phyloP scores from a whole-genome alignment of 1,140 invertebrate species.

The Lordiphosa mommai region DNA sequence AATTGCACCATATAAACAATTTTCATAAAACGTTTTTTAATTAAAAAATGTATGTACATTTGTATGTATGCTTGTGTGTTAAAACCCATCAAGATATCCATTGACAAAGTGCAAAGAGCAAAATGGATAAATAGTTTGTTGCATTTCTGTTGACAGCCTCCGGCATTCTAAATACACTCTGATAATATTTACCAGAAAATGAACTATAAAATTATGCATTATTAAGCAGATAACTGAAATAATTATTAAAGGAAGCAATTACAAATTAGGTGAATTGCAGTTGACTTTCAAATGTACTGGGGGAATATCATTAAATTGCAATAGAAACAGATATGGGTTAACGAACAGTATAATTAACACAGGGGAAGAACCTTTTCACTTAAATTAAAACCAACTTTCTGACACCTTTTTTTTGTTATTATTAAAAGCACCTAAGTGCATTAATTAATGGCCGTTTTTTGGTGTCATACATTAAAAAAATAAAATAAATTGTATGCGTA shows the following conservation, averaged over 20 bases:
- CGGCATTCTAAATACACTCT: constrained; percentile 25
- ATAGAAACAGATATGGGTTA: too few species aligned
- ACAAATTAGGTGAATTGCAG: constrained; percentile 3
- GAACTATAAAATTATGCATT: constrained; percentile 42
- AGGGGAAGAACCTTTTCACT: too few species aligned
- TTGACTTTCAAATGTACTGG: background rate
- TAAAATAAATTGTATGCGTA: too few species aligned
- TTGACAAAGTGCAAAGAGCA: constrained; percentile 11
- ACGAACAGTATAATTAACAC: too few species aligned
- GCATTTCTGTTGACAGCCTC: constrained; percentile 15
- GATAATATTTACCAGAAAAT: constrained; percentile 25
- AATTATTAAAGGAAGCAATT: constrained; percentile 36
- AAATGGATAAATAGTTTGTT: constrained; percentile 31
- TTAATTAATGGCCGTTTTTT: too few species aligned
- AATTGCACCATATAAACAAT: constrained; percentile 29
- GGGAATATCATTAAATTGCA: background rate
- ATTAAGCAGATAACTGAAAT: constrained; percentile 41
- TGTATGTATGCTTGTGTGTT: background rate
- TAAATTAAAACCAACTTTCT: too few species aligned
- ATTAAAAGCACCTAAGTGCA: too few species aligned
- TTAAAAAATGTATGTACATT: constrained; percentile 24
- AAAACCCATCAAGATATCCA: constrained; percentile 18
- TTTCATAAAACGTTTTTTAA: constrained; percentile 31
- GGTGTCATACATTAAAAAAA: too few species aligned
- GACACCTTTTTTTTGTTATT: too few species aligned